These are phyloP conservation scores for Drosophila mauritiana DNA, from an alignment of 1,140 invertebrate genomes.

Conservation along the genomic window DNA sequence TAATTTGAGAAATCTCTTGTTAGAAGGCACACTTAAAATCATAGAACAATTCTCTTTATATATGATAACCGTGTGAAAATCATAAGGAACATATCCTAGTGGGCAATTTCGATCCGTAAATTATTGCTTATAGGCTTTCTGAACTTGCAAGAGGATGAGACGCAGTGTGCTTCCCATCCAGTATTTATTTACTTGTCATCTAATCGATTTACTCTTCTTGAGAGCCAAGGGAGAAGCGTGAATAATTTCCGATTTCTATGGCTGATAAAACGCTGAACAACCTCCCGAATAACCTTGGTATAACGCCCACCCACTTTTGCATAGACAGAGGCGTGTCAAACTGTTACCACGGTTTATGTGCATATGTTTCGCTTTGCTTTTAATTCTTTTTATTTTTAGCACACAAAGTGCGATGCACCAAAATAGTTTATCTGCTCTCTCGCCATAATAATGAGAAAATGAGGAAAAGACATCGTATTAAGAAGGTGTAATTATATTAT, in stretches of 20 bases:
- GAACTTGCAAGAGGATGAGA: not conserved
- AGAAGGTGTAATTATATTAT: not conserved
- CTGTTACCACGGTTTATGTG: constrained; percentile 1
- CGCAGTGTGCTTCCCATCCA: not conserved
- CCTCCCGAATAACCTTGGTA: constrained; percentile 42
- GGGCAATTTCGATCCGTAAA: no score
- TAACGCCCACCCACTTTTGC: constrained; percentile 8
- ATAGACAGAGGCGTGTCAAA: constrained; percentile 26
- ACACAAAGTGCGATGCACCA: constrained; percentile 28
- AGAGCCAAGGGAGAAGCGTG: constrained; percentile 37
- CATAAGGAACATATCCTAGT: no score
- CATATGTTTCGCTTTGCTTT: constrained; percentile 28
- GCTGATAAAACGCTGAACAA: constrained; percentile 56
- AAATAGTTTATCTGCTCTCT: constrained; percentile 39
- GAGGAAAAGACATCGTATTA: not conserved
- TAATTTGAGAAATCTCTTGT: no score
- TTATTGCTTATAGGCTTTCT: no score
- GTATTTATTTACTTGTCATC: constrained; percentile 16
- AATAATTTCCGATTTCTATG: constrained; percentile 45
- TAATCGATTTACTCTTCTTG: constrained; percentile 66
- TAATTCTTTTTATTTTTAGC: constrained; percentile 52
- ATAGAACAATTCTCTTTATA: no score
- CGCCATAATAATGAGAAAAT: constrained; percentile 6
- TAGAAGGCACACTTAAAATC: no score
- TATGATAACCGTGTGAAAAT: no score